Percentiles rank a stretch among this genome's conserved stretches.
Evolutionary conservation across 2,113 vertebrate genomes (phyloP).

Genomic region (Macquaria australasica): DNA sequence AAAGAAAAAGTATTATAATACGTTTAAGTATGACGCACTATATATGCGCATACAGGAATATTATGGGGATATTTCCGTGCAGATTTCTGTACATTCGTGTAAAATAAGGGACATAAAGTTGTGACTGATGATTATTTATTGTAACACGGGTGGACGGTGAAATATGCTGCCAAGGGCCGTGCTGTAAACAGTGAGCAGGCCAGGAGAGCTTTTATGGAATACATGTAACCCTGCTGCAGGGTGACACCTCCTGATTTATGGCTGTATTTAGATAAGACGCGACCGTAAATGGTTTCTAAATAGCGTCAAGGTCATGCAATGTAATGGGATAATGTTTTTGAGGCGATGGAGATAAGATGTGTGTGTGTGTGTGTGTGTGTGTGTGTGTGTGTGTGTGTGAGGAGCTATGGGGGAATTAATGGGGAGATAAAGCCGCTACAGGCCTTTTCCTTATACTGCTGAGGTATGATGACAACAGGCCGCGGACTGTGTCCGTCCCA

Average conservation of each 20-base stretch:
- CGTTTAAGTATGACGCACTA: too few relatives aligned
- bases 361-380: too few relatives aligned
- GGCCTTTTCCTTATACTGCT: conserved; percentile 14
- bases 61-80: not conserved
- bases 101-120: conserved; percentile 35
- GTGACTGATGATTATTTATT: conserved; percentile 73
- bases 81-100: conserved; percentile 5
- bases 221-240: conserved; percentile 86
- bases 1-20: not conserved
- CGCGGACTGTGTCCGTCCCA: conserved; percentile 9
- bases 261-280: conserved; percentile 96
- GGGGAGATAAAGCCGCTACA: conserved; percentile 30
- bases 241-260: conserved; percentile 92
- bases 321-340: conserved; percentile 83
- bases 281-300: conserved; percentile 86
- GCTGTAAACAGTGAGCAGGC: conserved; percentile 91
- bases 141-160: conserved; percentile 85
- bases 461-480: conserved; percentile 31
- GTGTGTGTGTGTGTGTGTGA: conserved; percentile 17
- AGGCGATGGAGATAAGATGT: conserved; percentile 77
- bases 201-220: conserved; percentile 93
- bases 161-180: conserved; percentile 84
- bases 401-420: conserved; percentile 38
- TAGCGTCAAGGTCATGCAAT: conserved; percentile 92
- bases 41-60: not conserved